Evolutionary conservation across 2,113 vertebrate species (phyloP).

Genomic region (Puffinus mauretanicus): DNA sequence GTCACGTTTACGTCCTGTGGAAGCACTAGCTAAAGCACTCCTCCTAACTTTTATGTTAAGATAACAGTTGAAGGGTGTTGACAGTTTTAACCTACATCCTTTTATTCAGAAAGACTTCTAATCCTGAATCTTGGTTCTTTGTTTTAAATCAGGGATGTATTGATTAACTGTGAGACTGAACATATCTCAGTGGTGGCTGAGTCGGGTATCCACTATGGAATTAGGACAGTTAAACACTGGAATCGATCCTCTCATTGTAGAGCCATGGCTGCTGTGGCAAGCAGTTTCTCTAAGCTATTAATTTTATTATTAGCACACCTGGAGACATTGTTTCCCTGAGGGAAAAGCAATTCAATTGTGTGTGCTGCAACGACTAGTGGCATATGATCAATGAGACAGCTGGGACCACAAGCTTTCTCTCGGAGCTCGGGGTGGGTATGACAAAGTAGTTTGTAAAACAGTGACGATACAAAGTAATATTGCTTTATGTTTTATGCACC

Average conservation of each 20-base stretch:
- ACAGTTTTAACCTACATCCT: conserved; percentile 68
- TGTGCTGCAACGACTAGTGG: conserved; percentile 71
- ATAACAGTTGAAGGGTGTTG: conserved; percentile 53
- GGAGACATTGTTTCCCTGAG: conserved; percentile 77
- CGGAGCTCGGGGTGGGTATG: not conserved
- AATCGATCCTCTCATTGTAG: conserved; percentile 75
- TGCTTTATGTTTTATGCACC: conserved; percentile 31
- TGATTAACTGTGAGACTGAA: conserved; percentile 73
- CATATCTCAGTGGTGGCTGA: conserved; percentile 68
- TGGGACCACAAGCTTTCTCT: conserved; percentile 22
- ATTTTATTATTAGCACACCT: conserved; percentile 88
- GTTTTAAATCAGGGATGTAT: conserved; percentile 80
- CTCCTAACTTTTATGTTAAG: not conserved
- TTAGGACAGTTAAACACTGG: conserved; percentile 82
- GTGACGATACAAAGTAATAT: not conserved
- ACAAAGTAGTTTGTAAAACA: conserved; percentile 34
- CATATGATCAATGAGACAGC: conserved; percentile 74
- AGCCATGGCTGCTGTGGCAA: conserved; percentile 74
- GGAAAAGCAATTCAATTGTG: conserved; percentile 81
- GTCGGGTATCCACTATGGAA: conserved; percentile 71
- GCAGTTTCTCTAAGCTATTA: conserved; percentile 86
- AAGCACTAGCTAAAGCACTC: not conserved
- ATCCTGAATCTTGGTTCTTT: conserved; percentile 69
- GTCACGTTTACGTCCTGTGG: not conserved
- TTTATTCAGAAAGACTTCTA: conserved; percentile 75